phyloP scores from a whole-genome alignment of 2,888 invertebrate genomes.

The Hetaerina titia region DNA sequence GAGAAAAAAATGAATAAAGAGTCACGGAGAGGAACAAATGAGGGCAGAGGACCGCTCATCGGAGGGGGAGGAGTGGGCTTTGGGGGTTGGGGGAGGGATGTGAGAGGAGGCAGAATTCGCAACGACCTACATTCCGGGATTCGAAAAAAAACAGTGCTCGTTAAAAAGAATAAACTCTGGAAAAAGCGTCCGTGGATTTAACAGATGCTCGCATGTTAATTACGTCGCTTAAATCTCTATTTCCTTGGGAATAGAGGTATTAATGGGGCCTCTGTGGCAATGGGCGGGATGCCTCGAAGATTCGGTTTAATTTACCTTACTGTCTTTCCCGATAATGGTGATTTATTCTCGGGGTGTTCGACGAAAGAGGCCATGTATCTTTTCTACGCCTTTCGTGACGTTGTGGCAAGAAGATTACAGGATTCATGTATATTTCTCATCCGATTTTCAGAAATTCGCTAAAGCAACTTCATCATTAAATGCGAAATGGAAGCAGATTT shows the following conservation, averaged over 20 bases:
- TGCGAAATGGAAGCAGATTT: no score
- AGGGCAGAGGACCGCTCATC: slow-evolving; percentile 32
- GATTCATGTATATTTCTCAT: no score
- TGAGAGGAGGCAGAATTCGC: slow-evolving; percentile 16
- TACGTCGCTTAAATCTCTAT: slow-evolving; percentile 13
- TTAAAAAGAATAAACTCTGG: neutral
- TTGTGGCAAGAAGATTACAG: no score
- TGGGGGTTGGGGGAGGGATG: neutral
- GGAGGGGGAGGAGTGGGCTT: neutral
- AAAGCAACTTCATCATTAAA: no score
- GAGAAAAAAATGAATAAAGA: neutral
- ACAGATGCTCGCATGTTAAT: slow-evolving; percentile 27
- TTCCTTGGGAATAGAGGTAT: neutral
- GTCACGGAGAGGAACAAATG: slow-evolving; percentile 15
- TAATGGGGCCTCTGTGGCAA: neutral
- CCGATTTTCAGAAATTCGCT: no score
- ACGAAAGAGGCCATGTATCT: neutral
- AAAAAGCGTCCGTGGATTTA: slow-evolving; percentile 12
- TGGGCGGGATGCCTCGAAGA: neutral
- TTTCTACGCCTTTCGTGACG: no score
- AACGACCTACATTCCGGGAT: slow-evolving; percentile 38
- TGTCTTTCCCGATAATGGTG: neutral
- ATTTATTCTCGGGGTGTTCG: neutral
- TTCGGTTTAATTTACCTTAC: neutral
- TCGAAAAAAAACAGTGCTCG: slow-evolving; percentile 4